Evolutionary conservation across 2,113 vertebrate species (phyloP).

Genomic region (Brevimyrus niger): DNA sequence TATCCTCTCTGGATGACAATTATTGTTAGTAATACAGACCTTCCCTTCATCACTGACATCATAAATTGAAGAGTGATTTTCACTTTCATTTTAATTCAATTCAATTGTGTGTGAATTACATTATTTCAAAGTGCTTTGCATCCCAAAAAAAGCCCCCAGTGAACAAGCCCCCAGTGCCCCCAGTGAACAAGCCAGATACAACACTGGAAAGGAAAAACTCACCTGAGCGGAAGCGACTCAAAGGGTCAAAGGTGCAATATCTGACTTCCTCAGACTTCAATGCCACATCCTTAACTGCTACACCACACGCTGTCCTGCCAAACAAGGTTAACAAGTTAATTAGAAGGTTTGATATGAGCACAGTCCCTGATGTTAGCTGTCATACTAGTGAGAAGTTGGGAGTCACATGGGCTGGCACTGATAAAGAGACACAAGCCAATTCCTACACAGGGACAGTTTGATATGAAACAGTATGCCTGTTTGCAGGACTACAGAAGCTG

Average conservation of each 20-base stretch:
- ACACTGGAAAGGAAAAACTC: too few relatives aligned
- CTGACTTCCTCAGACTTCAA: background rate
- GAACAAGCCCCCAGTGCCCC: too few relatives aligned
- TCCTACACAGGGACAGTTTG: conserved; percentile 5
- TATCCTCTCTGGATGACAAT: background rate
- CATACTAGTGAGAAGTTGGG: conserved; percentile 7
- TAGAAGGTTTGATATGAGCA: background rate
- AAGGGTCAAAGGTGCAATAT: background rate
- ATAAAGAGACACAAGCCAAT: background rate
- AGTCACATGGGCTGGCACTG: conserved; percentile 7
- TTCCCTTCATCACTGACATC: background rate
- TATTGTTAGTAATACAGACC: background rate
- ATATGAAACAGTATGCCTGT: conserved; percentile 38
- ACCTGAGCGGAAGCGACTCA: background rate
- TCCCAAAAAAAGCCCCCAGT: too few relatives aligned
- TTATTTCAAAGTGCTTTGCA: too few relatives aligned
- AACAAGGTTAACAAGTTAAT: background rate
- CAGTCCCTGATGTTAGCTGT: background rate
- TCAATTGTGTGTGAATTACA: too few relatives aligned
- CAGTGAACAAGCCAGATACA: too few relatives aligned
- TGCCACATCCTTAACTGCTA: background rate
- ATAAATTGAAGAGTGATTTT: background rate
- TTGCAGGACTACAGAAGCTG: conserved; percentile 33
- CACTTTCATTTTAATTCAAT: background rate
- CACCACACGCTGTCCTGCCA: background rate